Evolutionary conservation across 2,113 vertebrate species (phyloP).

Genomic region (Pteropus alecto): DNA sequence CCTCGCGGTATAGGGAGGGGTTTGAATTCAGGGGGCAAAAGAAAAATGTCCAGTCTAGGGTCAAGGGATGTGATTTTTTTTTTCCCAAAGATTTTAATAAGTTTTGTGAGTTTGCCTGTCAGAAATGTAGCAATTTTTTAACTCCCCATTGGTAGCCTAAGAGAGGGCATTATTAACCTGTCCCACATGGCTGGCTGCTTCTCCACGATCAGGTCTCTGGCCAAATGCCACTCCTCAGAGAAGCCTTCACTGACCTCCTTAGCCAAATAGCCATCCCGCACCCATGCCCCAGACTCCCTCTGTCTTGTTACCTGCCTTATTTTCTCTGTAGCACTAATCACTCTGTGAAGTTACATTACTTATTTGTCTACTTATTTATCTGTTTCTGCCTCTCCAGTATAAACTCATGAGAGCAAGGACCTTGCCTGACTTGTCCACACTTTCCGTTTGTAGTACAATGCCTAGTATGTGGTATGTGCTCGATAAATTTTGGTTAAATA

Average conservation of each 20-base stretch:
- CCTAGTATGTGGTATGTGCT: not conserved
- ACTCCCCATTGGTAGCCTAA: not conserved
- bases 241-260: not conserved
- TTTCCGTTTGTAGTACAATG: not conserved
- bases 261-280: not conserved
- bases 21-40: not conserved
- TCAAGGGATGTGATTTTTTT: not conserved
- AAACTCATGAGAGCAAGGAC: not conserved
- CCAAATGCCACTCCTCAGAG: not conserved
- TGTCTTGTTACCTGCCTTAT: not conserved
- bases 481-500: not conserved
- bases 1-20: not conserved
- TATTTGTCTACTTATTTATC: not conserved
- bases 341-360: not conserved
- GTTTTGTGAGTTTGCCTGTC: not conserved
- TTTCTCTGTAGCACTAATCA: not conserved
- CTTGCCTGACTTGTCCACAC: not conserved
- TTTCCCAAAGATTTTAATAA: not conserved
- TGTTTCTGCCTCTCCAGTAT: not conserved
- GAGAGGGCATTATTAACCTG: not conserved
- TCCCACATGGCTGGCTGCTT: not conserved
- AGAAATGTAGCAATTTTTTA: not conserved
- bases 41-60: not conserved
- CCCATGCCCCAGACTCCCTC: not conserved
- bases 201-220: not conserved